Base-by-base conservation (phyloP, 2,888 invertebrate species). In the Orthosia incerta region DNA sequence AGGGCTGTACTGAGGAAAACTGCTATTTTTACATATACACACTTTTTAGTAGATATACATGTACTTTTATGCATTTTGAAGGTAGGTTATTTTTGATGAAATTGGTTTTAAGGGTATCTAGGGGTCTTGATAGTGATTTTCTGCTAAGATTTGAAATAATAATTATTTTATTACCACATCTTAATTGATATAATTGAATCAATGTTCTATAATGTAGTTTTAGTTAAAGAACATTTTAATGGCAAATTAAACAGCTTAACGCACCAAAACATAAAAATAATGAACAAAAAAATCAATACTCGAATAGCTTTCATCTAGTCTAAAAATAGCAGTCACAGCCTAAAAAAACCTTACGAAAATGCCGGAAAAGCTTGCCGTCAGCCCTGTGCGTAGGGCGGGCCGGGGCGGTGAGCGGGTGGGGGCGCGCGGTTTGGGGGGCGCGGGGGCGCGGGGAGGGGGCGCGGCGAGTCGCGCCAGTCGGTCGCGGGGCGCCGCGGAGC, bases 401-500 rank as follows among this genome's bases (percentile, higher is more conserved):
- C 85, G 87, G 84, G 86, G 88, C 79, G 86, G 83, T 69, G 77
- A 64, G 80, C 53, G 89, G 84, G 89, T 45, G n/a, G 86, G 83
- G 84, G 89, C 78, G 86, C 82, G 72, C 76, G 62, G 39, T 9
- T 1, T 39, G 84, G 68, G 26, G 74, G 79, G 81, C 79, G 85
- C 83, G 83, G 86, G 87, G 84, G 82, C 78, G 85, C 82, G 83
- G 86, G 87, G 84, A 82, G 73, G 77, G 84, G 86, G 86, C 83
- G 80, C 81, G 71, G 79, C 78, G 70, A 86, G 81, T 83, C 86
- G 88, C 93, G 94, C 89, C 96, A 96, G 95, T 95, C 94, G 91
- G 94, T 91, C 95, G 96, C 95, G 95, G 95, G 93, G 93, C 94
- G 93, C 95, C 95, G 95, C 95, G 95, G 90, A 91, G 94, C 94